Evolutionary conservation across 2,797 vertebrate genomes (phyloP).

Genomic region (Poeciliopsis paucimaculata): DNA sequence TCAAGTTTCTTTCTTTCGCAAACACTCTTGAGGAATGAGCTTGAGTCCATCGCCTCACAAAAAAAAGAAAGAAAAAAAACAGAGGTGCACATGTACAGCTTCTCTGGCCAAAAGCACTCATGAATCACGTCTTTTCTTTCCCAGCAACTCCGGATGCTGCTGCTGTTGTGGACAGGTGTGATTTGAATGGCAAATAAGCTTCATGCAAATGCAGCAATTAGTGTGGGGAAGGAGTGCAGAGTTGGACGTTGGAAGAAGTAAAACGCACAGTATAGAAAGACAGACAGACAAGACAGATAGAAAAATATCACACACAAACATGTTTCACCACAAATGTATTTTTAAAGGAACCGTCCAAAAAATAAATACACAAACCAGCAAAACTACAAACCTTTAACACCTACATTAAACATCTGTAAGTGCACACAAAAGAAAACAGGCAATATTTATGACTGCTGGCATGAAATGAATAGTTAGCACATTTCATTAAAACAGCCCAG

Average conservation of each 20-base stretch:
- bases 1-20: neutral
- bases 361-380: conserved; percentile 60
- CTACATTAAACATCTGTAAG: conserved; percentile 39
- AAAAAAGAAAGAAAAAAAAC: neutral
- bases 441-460: conserved; percentile 13
- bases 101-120: neutral
- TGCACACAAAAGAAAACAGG: conserved; percentile 43
- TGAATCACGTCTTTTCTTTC: conserved; percentile 29
- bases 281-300: neutral
- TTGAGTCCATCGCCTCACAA: neutral
- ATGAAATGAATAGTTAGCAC: conserved; percentile 13
- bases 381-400: conserved; percentile 35
- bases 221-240: conserved; percentile 13
- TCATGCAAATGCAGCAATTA: conserved; percentile 55
- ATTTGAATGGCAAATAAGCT: conserved; percentile 69
- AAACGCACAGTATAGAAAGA: neutral
- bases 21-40: neutral
- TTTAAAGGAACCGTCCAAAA: conserved; percentile 50
- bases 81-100: neutral
- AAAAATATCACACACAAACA: conserved; percentile 18
- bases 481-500: neutral
- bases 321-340: conserved; percentile 44
- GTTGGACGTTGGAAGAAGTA: neutral
- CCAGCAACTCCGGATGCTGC: conserved; percentile 46
- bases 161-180: conserved; percentile 58